phyloP scores from a whole-genome alignment of 2,113 vertebrate genomes.

The Coturnix japonica region DNA sequence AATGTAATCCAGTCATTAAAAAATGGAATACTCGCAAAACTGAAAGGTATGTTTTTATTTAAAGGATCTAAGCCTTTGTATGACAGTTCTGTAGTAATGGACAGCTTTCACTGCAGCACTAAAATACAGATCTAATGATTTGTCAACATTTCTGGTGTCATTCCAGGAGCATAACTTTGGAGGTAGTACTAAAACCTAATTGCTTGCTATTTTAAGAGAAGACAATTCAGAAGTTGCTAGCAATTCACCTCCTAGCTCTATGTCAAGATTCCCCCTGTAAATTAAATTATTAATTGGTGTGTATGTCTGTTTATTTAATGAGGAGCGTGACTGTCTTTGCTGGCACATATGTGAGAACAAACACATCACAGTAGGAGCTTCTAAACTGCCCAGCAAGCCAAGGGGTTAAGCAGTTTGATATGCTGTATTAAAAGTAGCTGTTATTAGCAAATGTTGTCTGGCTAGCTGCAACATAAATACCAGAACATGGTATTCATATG shows the following conservation, averaged over 20 bases:
- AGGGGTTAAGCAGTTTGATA: conserved; percentile 69
- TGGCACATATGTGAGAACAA: conserved; percentile 75
- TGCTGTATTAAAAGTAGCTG: conserved; percentile 68
- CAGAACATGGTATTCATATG: conserved; percentile 57
- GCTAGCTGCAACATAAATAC: conserved; percentile 61
- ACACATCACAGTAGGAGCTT: conserved; percentile 76
- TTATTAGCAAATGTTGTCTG: conserved; percentile 72
- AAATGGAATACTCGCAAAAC: not conserved
- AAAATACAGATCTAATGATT: not conserved
- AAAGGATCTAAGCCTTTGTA: not conserved
- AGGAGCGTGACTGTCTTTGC: conserved; percentile 76
- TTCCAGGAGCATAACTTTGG: conserved; percentile 27
- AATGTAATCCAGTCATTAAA: not conserved
- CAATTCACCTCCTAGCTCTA: conserved; percentile 66
- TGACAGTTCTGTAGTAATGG: not conserved
- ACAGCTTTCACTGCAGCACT: not conserved
- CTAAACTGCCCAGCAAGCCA: conserved; percentile 70
- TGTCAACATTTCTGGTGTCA: not conserved
- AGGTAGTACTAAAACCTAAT: conserved; percentile 43
- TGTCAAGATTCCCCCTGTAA: conserved; percentile 74
- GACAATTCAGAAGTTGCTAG: conserved; percentile 44
- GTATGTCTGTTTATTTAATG: conserved; percentile 78
- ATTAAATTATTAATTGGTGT: conserved; percentile 83
- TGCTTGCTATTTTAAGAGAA: conserved; percentile 49
- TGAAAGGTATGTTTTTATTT: not conserved